These are phyloP conservation scores for Lepus europaeus DNA, from an alignment of 2,113 vertebrate species.

Conservation along the genomic window DNA sequence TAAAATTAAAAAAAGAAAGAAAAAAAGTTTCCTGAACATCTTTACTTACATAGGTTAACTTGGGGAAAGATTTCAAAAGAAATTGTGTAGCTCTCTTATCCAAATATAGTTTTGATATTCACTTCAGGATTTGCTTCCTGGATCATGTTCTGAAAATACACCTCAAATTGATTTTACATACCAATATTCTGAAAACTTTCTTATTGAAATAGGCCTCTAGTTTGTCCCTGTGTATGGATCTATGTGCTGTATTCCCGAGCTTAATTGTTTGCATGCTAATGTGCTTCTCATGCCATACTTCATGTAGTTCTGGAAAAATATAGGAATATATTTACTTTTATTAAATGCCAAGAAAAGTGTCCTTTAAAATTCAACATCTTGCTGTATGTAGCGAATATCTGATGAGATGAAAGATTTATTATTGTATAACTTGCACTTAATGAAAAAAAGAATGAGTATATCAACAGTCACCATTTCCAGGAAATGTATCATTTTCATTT, in stretches of 20 bases:
- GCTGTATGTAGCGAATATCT: neutral
- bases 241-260: neutral
- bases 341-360: neutral
- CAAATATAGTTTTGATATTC: neutral
- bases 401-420: neutral
- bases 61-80: constrained; percentile 10
- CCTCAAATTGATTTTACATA: neutral
- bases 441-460: neutral
- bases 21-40: neutral
- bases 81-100: neutral
- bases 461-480: neutral
- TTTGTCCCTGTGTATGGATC: neutral
- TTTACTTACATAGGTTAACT: neutral
- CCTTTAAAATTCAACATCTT: neutral
- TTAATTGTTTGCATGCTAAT: neutral
- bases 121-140: neutral
- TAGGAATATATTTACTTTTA: neutral
- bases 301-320: neutral
- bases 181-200: neutral
- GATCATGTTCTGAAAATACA: neutral
- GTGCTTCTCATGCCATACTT: neutral
- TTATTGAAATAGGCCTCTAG: neutral
- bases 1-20: no score
- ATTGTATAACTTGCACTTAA: neutral
- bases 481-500: neutral